A percentile compares a stretch with the other conserved stretches of the same genome.
These are phyloP conservation scores for Fukomys damarensis DNA, from an alignment of 2,113 vertebrate genomes.

Conservation along the genomic window DNA sequence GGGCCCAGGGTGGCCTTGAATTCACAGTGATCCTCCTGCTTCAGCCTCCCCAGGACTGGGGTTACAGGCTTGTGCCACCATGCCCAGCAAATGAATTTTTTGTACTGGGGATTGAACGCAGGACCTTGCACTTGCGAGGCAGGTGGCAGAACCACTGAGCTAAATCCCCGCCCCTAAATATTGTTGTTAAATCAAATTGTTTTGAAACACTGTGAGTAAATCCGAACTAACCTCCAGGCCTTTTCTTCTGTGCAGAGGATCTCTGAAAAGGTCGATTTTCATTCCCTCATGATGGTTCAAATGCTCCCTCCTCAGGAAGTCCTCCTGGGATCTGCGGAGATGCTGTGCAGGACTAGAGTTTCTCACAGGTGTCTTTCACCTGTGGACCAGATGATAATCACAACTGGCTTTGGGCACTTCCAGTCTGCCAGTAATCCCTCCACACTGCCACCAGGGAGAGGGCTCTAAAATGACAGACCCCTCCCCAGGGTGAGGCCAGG, in stretches of 20 bases:
- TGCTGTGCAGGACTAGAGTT: neutral
- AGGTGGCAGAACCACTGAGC: too few species aligned
- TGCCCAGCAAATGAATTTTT: too few species aligned
- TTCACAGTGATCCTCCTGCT: too few species aligned
- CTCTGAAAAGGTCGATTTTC: neutral
- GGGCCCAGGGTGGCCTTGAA: too few species aligned
- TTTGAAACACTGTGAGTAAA: neutral
- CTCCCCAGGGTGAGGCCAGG: neutral
- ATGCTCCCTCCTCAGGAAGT: neutral
- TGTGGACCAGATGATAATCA: rapidly evolving
- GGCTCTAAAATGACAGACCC: neutral
- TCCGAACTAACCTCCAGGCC: neutral
- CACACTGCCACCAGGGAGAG: neutral
- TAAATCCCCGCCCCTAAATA: neutral
- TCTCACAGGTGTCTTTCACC: neutral
- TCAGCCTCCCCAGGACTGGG: too few species aligned
- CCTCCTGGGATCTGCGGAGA: neutral
- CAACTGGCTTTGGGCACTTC: neutral
- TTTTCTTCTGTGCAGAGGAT: neutral
- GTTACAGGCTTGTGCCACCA: too few species aligned
- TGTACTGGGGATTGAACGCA: too few species aligned
- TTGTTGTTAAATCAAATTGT: neutral
- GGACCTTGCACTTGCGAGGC: too few species aligned
- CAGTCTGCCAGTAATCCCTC: neutral
- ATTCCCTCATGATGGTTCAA: neutral